These are phyloP conservation scores for Protobothrops flavoviridis DNA, from an alignment of 2,113 vertebrate species.

Conservation along the genomic window DNA sequence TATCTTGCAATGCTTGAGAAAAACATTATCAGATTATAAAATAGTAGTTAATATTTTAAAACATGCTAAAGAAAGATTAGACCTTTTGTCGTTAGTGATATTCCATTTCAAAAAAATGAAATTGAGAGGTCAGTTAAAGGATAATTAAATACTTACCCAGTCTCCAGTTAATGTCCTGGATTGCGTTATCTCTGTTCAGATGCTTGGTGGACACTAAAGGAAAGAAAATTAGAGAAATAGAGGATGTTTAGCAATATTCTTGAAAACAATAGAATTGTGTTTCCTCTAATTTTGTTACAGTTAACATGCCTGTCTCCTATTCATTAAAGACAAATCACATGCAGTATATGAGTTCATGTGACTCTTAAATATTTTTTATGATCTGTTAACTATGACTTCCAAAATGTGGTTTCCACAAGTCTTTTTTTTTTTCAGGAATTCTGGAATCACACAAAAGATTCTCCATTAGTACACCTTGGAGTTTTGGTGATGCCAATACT, in stretches of 20 bases:
- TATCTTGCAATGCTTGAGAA: not conserved
- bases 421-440: not conserved
- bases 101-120: not conserved
- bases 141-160: constrained; percentile 45
- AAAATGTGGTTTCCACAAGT: not conserved
- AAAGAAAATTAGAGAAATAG: constrained; percentile 11
- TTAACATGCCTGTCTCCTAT: not conserved
- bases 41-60: not conserved
- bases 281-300: accelerated
- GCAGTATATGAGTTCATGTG: not conserved
- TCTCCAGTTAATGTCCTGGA: constrained; percentile 42
- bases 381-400: not conserved
- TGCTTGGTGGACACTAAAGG: constrained; percentile 46
- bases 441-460: not conserved
- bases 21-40: not conserved
- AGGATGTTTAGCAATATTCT: not conserved
- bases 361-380: not conserved
- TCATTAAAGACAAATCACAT: not conserved
- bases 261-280: not conserved
- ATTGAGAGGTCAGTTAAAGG: constrained; percentile 10
- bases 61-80: not conserved
- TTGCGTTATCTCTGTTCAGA: not conserved
- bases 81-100: not conserved
- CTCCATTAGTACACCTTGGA: not conserved
- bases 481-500: not conserved